These are phyloP conservation scores for Brachypalpus laphriformis DNA, from an alignment of 2,888 invertebrate genomes.

Conservation along the genomic window DNA sequence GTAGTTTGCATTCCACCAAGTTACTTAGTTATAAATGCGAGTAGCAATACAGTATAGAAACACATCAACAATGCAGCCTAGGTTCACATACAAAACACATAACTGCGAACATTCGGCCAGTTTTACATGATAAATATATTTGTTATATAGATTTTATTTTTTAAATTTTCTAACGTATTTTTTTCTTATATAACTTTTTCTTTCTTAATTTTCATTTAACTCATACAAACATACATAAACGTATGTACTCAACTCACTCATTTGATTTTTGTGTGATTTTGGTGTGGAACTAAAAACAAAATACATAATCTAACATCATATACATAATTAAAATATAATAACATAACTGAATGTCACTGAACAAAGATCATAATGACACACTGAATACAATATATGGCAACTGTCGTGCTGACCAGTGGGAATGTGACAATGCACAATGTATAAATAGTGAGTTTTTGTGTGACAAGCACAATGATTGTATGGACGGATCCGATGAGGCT, in stretches of 20 bases:
- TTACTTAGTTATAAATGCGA: too few species aligned
- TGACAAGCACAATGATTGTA: slow-evolving; percentile 85
- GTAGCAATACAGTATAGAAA: too few species aligned
- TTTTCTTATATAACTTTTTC: slow-evolving; percentile 39
- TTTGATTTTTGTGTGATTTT: slow-evolving; percentile 57
- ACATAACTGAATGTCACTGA: slow-evolving; percentile 48
- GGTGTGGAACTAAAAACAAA: slow-evolving; percentile 54
- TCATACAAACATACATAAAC: too few species aligned
- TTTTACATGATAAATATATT: background rate
- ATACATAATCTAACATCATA: slow-evolving; percentile 22
- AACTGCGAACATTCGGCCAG: slow-evolving; percentile 27
- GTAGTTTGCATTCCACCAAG: too few species aligned
- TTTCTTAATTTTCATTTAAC: slow-evolving; percentile 57
- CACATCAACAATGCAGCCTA: too few species aligned
- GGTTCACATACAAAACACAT: slow-evolving; percentile 51
- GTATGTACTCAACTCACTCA: slow-evolving; percentile 40
- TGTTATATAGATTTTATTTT: background rate
- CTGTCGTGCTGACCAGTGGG: slow-evolving; percentile 83
- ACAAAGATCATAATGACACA: slow-evolving; percentile 57
- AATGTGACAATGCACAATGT: slow-evolving; percentile 87
- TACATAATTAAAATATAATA: slow-evolving; percentile 36
- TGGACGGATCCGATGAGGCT: slow-evolving; percentile 85
- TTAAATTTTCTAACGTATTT: slow-evolving; percentile 6
- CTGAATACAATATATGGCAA: slow-evolving; percentile 51
- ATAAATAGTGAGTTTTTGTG: slow-evolving; percentile 85